These are phyloP conservation scores for Eupithecia subumbrata DNA, from an alignment of 2,888 invertebrate species.

Conservation along the genomic window DNA sequence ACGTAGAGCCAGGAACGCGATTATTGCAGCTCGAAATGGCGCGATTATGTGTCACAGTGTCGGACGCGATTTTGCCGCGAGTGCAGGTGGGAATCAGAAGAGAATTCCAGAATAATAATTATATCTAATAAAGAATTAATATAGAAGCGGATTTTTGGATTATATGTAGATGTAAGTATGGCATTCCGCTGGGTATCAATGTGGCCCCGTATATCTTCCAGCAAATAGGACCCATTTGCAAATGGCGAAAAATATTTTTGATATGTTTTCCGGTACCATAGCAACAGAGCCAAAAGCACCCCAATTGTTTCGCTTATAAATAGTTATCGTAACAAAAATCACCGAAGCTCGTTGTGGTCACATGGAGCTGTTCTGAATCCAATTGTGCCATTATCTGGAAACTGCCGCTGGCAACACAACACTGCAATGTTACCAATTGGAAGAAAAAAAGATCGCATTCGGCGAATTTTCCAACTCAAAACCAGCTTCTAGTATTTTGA, in stretches of 20 bases:
- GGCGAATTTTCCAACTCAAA: background rate
- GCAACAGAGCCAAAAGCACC: background rate
- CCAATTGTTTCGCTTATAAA: slow-evolving; percentile 27
- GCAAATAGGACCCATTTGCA: background rate
- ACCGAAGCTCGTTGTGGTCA: slow-evolving; percentile 55
- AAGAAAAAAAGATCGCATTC: background rate
- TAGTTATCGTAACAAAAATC: slow-evolving; percentile 39
- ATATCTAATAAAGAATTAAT: background rate
- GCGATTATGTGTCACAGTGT: slow-evolving; percentile 1
- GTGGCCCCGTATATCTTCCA: background rate
- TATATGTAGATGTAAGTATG: background rate
- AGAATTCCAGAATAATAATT: background rate
- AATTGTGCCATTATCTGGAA: slow-evolving; percentile 67
- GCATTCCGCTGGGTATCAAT: background rate
- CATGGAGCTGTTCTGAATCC: slow-evolving; percentile 60
- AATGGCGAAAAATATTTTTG: background rate
- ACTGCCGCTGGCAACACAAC: slow-evolving; percentile 48
- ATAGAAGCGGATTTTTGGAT: background rate
- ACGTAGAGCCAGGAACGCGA: slow-evolving; percentile 57
- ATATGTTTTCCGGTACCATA: background rate
- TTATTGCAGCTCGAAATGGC: slow-evolving; percentile 66
- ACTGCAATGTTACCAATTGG: background rate
- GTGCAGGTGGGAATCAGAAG: background rate
- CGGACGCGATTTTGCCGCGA: background rate
- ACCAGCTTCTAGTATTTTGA: background rate